phyloP scores from a whole-genome alignment of 2,113 vertebrate species.

The Serinus canaria region DNA sequence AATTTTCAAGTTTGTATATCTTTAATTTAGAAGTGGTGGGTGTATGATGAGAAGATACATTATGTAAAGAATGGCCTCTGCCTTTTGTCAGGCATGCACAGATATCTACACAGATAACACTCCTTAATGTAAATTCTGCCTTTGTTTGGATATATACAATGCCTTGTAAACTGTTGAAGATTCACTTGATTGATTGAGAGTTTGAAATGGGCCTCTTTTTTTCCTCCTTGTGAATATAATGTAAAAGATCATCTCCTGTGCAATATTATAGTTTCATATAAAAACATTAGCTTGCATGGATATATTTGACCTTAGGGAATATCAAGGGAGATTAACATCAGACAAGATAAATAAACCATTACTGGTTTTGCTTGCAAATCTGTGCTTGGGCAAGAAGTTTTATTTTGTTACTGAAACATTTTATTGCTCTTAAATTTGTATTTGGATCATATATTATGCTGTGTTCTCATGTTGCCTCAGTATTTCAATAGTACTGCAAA shows the following conservation, averaged over 20 bases:
- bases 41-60: not conserved
- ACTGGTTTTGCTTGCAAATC: not conserved
- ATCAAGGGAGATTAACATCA: not conserved
- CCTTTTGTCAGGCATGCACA: not conserved
- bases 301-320: not conserved
- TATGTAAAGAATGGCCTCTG: not conserved
- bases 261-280: not conserved
- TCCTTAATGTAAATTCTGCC: not conserved
- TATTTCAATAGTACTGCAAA: not conserved
- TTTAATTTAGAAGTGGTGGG: not conserved
- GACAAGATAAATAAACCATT: not conserved
- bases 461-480: not conserved
- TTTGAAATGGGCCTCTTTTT: not conserved
- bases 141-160: not conserved
- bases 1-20: not conserved
- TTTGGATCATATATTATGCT: not conserved
- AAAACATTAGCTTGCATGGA: not conserved
- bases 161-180: not conserved
- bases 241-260: not conserved
- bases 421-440: not conserved
- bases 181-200: not conserved
- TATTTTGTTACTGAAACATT: not conserved
- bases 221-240: not conserved
- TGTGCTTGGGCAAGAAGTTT: not conserved
- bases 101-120: not conserved